phyloP scores from a whole-genome alignment of 2,797 vertebrate genomes.

The Rhynchonycteris naso region DNA sequence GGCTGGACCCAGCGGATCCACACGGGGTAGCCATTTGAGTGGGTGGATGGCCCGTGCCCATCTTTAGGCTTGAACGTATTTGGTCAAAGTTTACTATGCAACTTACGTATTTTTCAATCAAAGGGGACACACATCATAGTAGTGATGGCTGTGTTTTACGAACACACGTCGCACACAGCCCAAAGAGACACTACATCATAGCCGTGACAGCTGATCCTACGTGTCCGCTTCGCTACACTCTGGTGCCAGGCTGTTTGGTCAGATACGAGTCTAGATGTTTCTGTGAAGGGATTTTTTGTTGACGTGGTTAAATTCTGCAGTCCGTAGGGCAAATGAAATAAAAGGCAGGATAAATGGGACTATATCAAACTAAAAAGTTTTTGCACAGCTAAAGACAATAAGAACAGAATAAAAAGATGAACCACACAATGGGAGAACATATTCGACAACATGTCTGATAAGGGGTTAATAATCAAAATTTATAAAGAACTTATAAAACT shows the following conservation, averaged over 20 bases:
- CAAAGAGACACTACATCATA: not conserved
- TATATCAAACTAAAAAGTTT: no score
- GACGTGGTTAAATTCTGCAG: not conserved
- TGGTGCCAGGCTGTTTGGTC: fast-evolving
- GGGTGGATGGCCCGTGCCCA: fast-evolving
- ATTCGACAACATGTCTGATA: no score
- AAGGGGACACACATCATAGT: not conserved
- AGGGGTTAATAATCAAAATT: no score
- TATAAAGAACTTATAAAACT: no score
- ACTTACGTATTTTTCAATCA: not conserved
- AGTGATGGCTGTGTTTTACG: not conserved
- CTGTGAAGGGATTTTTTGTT: not conserved
- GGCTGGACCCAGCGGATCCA: fast-evolving
- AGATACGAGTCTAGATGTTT: not conserved
- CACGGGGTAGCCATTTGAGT: fast-evolving
- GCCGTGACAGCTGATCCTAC: no score
- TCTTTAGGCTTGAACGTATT: not conserved
- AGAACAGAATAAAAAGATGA: no score
- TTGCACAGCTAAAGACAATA: no score
- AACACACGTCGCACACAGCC: not conserved
- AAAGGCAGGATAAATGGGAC: no score
- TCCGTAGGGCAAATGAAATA: no score
- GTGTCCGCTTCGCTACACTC: fast-evolving
- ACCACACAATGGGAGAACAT: no score
- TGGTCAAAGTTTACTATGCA: not conserved